A percentile compares a stretch with the other conserved stretches of the same genome.
Evolutionary conservation across 2,797 vertebrate species (phyloP).

Genomic region (Setipinna tenuifilis): DNA sequence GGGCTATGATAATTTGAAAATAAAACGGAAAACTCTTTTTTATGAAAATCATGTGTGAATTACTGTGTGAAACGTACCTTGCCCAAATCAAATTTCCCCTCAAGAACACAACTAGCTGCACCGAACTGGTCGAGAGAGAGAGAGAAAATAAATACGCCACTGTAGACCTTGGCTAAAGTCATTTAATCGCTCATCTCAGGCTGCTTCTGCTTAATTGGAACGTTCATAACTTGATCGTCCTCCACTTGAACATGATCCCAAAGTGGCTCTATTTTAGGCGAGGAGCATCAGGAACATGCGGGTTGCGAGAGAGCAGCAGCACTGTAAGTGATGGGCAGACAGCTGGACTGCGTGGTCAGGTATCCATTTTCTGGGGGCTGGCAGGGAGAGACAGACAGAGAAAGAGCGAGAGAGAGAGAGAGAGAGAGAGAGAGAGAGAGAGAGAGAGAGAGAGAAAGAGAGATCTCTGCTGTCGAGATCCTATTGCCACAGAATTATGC

Average conservation of each 20-base stretch:
- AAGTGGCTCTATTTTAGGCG: slow-evolving; percentile 66
- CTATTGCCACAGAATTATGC: slow-evolving; percentile 18
- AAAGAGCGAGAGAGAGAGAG: slow-evolving; percentile 17
- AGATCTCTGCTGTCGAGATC: slow-evolving; percentile 36
- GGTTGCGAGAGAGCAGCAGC: slow-evolving; percentile 5
- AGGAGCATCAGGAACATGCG: slow-evolving; percentile 31
- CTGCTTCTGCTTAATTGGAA: slow-evolving; percentile 67
- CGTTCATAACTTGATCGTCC: slow-evolving; percentile 64
- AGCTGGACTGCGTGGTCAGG: slow-evolving; percentile 27
- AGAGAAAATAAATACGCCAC: slow-evolving; percentile 65
- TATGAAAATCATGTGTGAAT: neutral
- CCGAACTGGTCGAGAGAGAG: slow-evolving; percentile 64
- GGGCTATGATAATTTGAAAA: neutral
- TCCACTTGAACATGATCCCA: slow-evolving; percentile 64
- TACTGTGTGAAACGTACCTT: neutral
- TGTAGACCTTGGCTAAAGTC: slow-evolving; percentile 56
- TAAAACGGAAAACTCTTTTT: neutral
- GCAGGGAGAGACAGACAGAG: neutral
- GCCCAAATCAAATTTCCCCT: neutral
- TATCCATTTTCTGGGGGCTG: slow-evolving; percentile 26
- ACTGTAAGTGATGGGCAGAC: slow-evolving; percentile 26
- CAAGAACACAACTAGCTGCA: slow-evolving; percentile 66
- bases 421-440: slow-evolving; percentile 7
- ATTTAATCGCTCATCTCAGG: slow-evolving; percentile 69
- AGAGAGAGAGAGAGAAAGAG: neutral